Evolutionary conservation across 2,113 vertebrate genomes (phyloP).

Genomic region (Gallinago jamesoni): DNA sequence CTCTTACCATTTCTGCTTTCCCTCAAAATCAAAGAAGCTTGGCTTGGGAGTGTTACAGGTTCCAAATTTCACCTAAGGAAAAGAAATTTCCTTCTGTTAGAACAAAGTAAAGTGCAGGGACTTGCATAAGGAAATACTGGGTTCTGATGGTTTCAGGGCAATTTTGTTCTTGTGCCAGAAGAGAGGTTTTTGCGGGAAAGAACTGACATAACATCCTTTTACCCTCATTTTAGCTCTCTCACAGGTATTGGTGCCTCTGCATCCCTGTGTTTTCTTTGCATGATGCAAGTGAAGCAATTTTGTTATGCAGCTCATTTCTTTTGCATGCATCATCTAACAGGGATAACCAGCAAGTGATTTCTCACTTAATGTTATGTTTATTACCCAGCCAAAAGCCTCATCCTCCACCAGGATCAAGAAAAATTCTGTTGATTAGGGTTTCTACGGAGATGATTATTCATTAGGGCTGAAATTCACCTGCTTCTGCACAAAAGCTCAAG

Average conservation of each 20-base stretch:
- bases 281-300: slow-evolving; percentile 28
- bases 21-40: slow-evolving; percentile 97
- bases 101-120: background rate
- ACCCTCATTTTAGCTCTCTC: background rate
- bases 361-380: slow-evolving; percentile 28
- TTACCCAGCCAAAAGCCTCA: slow-evolving; percentile 6
- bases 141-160: background rate
- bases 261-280: background rate
- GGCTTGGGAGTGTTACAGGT: slow-evolving; percentile 92
- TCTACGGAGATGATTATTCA: slow-evolving; percentile 4
- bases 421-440: slow-evolving; percentile 40
- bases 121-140: background rate
- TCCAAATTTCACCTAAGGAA: slow-evolving; percentile 89
- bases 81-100: slow-evolving; percentile 17
- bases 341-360: background rate
- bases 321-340: background rate
- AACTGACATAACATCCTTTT: background rate
- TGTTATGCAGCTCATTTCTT: slow-evolving; percentile 9
- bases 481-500: background rate
- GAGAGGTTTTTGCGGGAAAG: background rate
- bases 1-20: slow-evolving; percentile 97
- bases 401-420: background rate
- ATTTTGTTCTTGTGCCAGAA: background rate
- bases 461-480: slow-evolving; percentile 9
- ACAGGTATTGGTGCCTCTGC: background rate